Evolutionary conservation across 1,140 invertebrate genomes (phyloP), one percentile per base, ranked within the genome.

Genomic region (Metaphire vulgaris): DNA sequence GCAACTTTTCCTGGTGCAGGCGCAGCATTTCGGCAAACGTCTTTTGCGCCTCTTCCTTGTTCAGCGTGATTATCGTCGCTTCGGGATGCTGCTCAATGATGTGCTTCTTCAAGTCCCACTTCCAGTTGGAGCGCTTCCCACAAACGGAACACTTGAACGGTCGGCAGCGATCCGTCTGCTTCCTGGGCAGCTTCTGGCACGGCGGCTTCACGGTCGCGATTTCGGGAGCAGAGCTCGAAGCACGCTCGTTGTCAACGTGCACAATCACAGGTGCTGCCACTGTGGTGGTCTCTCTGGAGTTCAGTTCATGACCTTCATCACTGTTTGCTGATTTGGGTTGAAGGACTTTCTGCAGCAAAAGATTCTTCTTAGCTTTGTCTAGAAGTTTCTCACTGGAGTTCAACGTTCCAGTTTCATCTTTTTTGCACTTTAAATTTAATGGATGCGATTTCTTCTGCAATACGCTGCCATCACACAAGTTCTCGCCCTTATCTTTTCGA

Each of bases 91-190:
- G 88, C 21, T 91, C 91, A 1, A 79, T 78, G 75, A 97, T 96
- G 85, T 97, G 95, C 87, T 97, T 97, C 66, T 93, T 95, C 76
- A 98, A 95, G 86, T 96, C 94, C 94, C 94, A 96, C 78, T 93
- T 89, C 74, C 77, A 81, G 33, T 80, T 79, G 1, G 82, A 84
- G 79, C 92, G 90, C 83, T 95, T 95, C 33, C 91, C 90, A 87
- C 95, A 97, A 0, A 93, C 88, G 1, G 93, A 96, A 88, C 95
- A 97, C 92, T 92, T 95, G 77, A 83, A 87, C 41, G 79, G 79
- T 71, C 85, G 85, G 0, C 86, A 69, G 74, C 86, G 85, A 34
- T 81, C 77, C 72, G 86, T 84, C 0, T 83, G 84, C 12, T 82
- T 82, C 30, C 85, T 78, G 78, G 85, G 84, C 64, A 80, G 78